Percentiles rank a stretch among this genome's conserved stretches.
Conservation (phyloP, 1,140 invertebrate genomes). For the Oppia nitens region DNA sequence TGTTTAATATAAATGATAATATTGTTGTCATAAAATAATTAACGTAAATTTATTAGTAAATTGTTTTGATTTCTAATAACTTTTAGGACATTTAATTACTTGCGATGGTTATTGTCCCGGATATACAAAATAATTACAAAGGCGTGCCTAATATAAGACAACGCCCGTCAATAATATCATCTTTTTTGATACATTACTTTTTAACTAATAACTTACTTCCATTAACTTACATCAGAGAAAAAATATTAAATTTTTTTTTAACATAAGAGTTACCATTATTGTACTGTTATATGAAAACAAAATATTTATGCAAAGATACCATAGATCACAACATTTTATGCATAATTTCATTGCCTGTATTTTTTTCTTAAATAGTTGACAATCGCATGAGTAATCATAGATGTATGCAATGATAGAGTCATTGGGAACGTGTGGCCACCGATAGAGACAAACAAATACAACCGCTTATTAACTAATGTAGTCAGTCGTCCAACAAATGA, state of each 20-base stretch:
- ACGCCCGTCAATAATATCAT: background rate
- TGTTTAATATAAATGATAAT: too few relatives aligned
- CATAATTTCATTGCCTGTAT: too few relatives aligned
- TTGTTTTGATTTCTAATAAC: background rate
- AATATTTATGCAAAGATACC: too few relatives aligned
- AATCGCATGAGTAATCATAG: too few relatives aligned
- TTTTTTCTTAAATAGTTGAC: too few relatives aligned
- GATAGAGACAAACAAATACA: background rate
- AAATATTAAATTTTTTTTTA: too few relatives aligned
- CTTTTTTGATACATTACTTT: background rate
- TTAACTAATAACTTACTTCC: background rate
- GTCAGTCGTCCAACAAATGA: background rate
- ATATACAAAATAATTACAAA: background rate
- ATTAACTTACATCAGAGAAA: too few relatives aligned
- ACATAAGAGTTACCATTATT: too few relatives aligned
- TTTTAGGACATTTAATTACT: background rate
- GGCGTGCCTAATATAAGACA: background rate
- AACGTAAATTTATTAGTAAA: background rate
- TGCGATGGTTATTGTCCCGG: background rate
- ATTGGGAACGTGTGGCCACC: background rate
- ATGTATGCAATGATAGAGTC: background rate
- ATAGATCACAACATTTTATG: too few relatives aligned
- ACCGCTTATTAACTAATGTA: background rate
- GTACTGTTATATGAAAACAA: too few relatives aligned
- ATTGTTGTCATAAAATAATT: too few relatives aligned